Percentiles rank a stretch among this genome's conserved stretches.
Conservation (phyloP, 2,888 invertebrate genomes). For the Calephelis perditalis region DNA sequence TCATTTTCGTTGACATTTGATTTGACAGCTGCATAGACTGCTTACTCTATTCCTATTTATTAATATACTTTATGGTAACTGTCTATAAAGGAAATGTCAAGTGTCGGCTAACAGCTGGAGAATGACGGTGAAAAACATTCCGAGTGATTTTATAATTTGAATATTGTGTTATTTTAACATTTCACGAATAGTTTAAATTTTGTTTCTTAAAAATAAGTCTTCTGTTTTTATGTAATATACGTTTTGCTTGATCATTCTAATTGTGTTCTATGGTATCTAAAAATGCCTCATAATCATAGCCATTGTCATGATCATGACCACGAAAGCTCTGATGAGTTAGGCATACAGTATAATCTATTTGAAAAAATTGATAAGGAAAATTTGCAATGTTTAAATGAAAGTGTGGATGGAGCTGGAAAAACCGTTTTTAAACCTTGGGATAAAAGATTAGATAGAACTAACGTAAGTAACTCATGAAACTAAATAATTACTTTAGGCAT, state of each 20-base stretch:
- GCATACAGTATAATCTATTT: conserved; percentile 89
- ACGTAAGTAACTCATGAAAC: conserved; percentile 72
- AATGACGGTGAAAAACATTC: too few species aligned
- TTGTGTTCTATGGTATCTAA: conserved; percentile 20
- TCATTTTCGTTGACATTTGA: too few species aligned
- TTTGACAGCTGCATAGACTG: too few species aligned
- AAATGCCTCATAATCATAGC: conserved; percentile 78
- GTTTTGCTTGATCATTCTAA: not conserved
- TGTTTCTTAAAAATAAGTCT: too few species aligned
- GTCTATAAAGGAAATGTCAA: too few species aligned
- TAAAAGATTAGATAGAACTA: conserved; percentile 84
- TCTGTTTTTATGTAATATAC: conserved; percentile 8
- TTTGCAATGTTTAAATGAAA: conserved; percentile 94
- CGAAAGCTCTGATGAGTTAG: conserved; percentile 82
- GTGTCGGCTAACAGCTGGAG: too few species aligned
- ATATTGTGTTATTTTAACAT: too few species aligned
- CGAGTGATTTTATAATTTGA: too few species aligned
- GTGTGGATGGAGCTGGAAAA: conserved; percentile 90
- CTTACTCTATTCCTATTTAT: too few species aligned
- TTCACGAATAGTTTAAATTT: too few species aligned
- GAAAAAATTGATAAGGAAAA: conserved; percentile 93
- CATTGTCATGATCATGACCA: conserved; percentile 82
- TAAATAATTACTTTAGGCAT: not conserved
- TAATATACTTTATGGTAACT: too few species aligned
- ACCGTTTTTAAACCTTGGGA: conserved; percentile 96